Conservation (phyloP, 2,888 invertebrate species). For the Acrobeloides nanus region DNA sequence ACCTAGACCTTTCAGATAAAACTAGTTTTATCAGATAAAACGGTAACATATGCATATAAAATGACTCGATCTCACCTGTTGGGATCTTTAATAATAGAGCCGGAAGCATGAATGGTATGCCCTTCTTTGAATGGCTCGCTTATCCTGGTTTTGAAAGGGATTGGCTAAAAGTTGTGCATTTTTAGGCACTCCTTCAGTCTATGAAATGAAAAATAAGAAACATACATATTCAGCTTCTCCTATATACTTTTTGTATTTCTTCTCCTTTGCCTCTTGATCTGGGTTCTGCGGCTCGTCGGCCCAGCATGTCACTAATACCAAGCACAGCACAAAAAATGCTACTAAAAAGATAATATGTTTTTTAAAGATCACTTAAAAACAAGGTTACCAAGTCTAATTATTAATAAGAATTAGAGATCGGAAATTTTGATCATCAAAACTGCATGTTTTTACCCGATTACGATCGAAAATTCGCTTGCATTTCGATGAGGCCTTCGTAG, state of each 20-base stretch:
- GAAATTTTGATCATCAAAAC: no score
- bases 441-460: no score
- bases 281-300: no score
- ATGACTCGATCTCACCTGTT: conserved; percentile 26
- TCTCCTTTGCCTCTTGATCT: conserved; percentile 23
- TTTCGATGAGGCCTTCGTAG: no score
- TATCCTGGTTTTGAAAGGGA: conserved; percentile 52
- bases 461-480: no score
- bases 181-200: conserved; percentile 2
- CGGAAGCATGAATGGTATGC: conserved; percentile 50
- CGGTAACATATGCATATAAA: neutral
- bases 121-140: conserved; percentile 48
- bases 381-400: no score
- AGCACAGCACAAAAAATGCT: no score
- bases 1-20: no score
- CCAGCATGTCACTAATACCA: no score
- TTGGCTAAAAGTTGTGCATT: conserved; percentile 34
- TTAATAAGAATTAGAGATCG: no score
- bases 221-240: conserved; percentile 40
- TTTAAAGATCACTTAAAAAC: no score
- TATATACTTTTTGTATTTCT: conserved; percentile 45
- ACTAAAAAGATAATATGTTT: no score
- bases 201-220: neutral
- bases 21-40: neutral
- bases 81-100: conserved; percentile 44